phyloP scores from a whole-genome alignment of 2,797 vertebrate species.

The Otolemur crassicaudatus region DNA sequence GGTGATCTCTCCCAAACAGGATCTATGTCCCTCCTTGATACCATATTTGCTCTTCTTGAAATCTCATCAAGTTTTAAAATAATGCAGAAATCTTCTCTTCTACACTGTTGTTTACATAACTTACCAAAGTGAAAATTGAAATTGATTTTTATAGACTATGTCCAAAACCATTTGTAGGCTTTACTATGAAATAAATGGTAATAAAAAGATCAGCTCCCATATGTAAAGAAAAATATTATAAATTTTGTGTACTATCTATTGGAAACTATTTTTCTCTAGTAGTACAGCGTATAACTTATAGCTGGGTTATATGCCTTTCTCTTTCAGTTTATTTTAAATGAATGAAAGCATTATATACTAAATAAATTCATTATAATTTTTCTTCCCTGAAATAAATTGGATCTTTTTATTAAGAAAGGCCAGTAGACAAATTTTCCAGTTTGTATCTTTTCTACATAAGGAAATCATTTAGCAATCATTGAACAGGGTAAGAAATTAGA shows the following conservation, averaged over 20 bases:
- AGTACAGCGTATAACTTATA: neutral
- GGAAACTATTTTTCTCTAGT: neutral
- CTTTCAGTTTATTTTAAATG: neutral
- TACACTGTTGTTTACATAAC: neutral
- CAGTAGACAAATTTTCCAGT: neutral
- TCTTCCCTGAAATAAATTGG: neutral
- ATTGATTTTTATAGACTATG: neutral
- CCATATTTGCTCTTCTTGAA: neutral
- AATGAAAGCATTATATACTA: neutral
- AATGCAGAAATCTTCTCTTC: neutral
- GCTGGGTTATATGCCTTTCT: neutral
- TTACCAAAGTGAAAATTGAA: neutral
- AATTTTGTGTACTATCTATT: neutral
- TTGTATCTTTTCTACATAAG: neutral
- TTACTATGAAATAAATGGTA: neutral
- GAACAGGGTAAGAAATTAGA: neutral
- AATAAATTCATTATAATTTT: neutral
- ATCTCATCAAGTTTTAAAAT: neutral
- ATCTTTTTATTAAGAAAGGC: neutral
- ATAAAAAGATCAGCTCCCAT: neutral
- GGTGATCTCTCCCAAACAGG: neutral
- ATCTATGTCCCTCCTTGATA: neutral
- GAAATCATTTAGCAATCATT: neutral
- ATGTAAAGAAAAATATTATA: neutral
- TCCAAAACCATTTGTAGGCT: neutral